Evolutionary conservation across 1,140 invertebrate genomes (phyloP).

Genomic region (Zaprionus davidi): DNA sequence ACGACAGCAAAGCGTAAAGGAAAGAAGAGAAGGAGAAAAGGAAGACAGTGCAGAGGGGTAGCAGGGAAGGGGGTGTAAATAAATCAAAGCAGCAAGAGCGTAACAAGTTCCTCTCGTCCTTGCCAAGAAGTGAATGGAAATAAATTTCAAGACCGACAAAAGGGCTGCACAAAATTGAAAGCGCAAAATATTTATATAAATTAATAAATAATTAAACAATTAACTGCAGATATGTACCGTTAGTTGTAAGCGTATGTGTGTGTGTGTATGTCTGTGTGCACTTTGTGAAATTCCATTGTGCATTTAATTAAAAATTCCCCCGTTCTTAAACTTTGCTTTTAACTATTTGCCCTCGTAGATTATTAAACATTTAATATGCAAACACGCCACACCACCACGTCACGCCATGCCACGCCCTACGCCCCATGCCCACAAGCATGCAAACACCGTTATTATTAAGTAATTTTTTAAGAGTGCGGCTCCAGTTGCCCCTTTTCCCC

Average conservation of each 20-base stretch:
- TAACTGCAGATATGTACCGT: background rate
- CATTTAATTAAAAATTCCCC: constrained; percentile 32
- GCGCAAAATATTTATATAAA: constrained; percentile 1
- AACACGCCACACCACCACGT: background rate
- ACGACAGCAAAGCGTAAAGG: constrained; percentile 18
- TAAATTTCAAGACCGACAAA: constrained; percentile 20
- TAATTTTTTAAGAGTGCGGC: constrained; percentile 53
- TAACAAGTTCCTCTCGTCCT: constrained; percentile 33
- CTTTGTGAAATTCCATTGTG: constrained; percentile 10
- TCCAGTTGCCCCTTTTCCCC: background rate
- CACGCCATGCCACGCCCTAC: background rate
- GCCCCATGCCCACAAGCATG: constrained; percentile 30
- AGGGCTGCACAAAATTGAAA: constrained; percentile 8
- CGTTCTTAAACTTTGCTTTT: constrained; percentile 9
- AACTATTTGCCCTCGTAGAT: constrained; percentile 26
- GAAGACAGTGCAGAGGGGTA: background rate
- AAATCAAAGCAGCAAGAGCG: constrained; percentile 43
- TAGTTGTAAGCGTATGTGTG: background rate
- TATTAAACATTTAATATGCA: constrained; percentile 53
- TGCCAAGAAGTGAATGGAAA: background rate
- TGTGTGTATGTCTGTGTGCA: background rate
- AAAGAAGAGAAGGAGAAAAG: background rate
- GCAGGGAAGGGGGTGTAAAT: constrained; percentile 1
- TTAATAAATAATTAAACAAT: constrained; percentile 7
- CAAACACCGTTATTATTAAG: constrained; percentile 70